Evolutionary conservation across 2,888 invertebrate species (phyloP).

Genomic region (Polyommatus iphigenia): DNA sequence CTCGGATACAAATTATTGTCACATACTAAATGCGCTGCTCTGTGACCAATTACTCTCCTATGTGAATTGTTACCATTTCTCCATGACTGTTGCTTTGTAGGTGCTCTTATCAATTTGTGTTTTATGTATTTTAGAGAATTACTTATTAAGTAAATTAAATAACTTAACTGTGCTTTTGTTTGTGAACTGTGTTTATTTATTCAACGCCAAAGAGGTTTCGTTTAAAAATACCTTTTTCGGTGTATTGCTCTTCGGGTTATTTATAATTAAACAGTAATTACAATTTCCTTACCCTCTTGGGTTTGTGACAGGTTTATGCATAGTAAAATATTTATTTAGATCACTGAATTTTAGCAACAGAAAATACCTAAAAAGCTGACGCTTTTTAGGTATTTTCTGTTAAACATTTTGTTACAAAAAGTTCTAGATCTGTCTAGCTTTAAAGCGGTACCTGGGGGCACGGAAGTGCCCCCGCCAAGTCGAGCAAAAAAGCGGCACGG

Average conservation of each 20-base stretch:
- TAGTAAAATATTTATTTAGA: neutral
- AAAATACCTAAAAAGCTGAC: too few relatives aligned
- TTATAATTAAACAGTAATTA: slow-evolving; percentile 7
- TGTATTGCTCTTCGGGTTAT: slow-evolving; percentile 1
- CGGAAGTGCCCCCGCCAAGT: too few relatives aligned
- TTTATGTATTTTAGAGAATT: neutral
- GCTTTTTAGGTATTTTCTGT: neutral
- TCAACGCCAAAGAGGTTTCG: neutral
- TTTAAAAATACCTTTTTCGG: neutral
- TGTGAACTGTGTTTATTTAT: neutral
- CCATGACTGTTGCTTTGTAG: neutral
- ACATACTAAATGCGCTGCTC: neutral
- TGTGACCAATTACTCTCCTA: neutral
- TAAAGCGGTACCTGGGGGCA: too few relatives aligned
- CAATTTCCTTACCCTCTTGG: neutral
- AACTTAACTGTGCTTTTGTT: neutral
- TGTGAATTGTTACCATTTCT: neutral
- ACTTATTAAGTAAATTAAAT: neutral
- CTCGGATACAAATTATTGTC: too few relatives aligned
- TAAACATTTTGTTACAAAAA: too few relatives aligned
- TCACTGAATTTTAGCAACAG: too few relatives aligned
- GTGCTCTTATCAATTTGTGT: slow-evolving; percentile 4
- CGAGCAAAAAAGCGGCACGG: too few relatives aligned
- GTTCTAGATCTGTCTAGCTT: too few relatives aligned
- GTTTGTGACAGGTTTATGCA: neutral